phyloP scores from a whole-genome alignment of 2,888 invertebrate species.

The Thecocarcelia acutangulata region DNA sequence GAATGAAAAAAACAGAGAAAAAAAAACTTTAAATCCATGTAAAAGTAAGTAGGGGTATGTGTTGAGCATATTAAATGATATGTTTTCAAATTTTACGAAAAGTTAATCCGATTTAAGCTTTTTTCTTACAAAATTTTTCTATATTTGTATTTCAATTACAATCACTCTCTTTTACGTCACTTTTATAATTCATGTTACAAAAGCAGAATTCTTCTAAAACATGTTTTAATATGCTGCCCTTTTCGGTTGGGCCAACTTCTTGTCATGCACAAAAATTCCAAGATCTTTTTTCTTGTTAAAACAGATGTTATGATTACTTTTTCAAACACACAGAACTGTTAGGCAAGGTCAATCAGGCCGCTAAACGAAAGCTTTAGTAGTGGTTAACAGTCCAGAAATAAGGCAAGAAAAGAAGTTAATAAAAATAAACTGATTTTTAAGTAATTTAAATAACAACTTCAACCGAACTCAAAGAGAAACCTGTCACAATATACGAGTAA shows the following conservation, averaged over 20 bases:
- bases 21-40: background rate
- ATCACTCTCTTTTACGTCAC: constrained; percentile 6
- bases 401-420: no score
- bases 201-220: background rate
- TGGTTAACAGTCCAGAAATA: no score
- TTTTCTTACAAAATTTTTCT: background rate
- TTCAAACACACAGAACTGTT: constrained; percentile 5
- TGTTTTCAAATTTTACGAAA: background rate
- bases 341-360: no score
- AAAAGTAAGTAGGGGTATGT: no score
- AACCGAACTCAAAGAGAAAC: no score
- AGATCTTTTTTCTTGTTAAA: background rate
- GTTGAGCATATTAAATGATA: no score
- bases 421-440: no score
- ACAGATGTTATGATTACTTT: background rate
- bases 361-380: no score
- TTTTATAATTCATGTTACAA: background rate
- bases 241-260: constrained; percentile 63
- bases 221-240: background rate
- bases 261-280: background rate
- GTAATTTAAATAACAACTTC: no score
- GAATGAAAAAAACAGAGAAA: constrained; percentile 14
- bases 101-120: constrained; percentile 13
- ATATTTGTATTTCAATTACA: background rate
- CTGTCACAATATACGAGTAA: no score